These are phyloP conservation scores for Chloebia gouldiae DNA, from an alignment of 2,113 vertebrate genomes.

Conservation along the genomic window DNA sequence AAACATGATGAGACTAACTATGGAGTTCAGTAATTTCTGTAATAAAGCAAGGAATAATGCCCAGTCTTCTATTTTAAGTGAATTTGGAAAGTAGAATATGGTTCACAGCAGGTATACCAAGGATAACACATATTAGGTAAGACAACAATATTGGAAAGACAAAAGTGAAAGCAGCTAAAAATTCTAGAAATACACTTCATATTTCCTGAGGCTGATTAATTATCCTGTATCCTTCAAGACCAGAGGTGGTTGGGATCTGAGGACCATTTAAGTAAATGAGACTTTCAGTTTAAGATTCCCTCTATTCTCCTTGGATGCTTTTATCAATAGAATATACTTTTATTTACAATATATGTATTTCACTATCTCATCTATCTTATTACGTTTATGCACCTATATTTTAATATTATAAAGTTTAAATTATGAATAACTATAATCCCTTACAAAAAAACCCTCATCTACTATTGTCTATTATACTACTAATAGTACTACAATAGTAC, in stretches of 20 bases:
- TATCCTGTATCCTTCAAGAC: background rate
- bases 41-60: background rate
- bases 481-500: too few species aligned
- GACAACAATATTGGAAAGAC: background rate
- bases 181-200: background rate
- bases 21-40: background rate
- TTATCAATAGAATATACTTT: background rate
- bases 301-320: background rate
- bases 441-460: background rate
- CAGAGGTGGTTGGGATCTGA: background rate
- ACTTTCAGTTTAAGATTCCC: background rate
- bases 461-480: too few species aligned
- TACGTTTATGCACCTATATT: background rate
- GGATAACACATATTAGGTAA: background rate
- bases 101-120: background rate
- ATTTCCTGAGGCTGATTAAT: background rate
- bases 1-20: background rate
- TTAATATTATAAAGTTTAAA: background rate
- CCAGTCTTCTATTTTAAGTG: background rate
- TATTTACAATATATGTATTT: background rate
- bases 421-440: background rate
- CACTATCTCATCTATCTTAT: background rate
- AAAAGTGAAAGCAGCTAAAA: background rate
- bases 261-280: background rate
- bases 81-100: background rate